phyloP scores from a whole-genome alignment of 2,888 invertebrate genomes.

The Sesia bembeciformis region DNA sequence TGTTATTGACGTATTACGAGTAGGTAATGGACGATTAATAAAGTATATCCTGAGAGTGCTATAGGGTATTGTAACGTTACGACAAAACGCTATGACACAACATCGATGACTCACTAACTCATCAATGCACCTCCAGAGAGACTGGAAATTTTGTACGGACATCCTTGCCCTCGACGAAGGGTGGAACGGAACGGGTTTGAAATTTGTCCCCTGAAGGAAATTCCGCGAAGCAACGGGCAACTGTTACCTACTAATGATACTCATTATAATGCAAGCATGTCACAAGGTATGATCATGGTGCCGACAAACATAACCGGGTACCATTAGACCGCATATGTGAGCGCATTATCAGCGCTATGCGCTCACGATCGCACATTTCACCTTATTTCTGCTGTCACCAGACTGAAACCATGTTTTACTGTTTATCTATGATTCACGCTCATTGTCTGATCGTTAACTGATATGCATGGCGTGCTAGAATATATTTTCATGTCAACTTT shows the following conservation, averaged over 20 bases:
- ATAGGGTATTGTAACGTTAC: too few species aligned
- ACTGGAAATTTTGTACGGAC: slow-evolving; percentile 10
- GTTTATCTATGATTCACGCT: slow-evolving; percentile 23
- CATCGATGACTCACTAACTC: slow-evolving; percentile 1
- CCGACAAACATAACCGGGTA: slow-evolving; percentile 15
- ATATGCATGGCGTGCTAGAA: not conserved
- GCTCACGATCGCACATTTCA: slow-evolving; percentile 26
- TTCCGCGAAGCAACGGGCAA: not conserved
- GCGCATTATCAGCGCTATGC: slow-evolving; percentile 21
- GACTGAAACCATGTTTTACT: slow-evolving; percentile 17
- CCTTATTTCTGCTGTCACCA: slow-evolving; percentile 35
- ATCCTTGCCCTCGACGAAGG: not conserved
- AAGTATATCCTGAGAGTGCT: too few species aligned
- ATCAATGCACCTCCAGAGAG: slow-evolving; percentile 12
- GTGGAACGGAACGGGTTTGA: not conserved
- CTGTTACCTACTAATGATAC: slow-evolving; percentile 9
- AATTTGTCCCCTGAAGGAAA: not conserved
- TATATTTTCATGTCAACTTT: too few species aligned
- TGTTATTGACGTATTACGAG: too few species aligned
- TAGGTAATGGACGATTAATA: too few species aligned
- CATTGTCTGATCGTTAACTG: not conserved
- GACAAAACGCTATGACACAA: slow-evolving; percentile 9
- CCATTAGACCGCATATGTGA: slow-evolving; percentile 37
- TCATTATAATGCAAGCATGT: slow-evolving; percentile 21
- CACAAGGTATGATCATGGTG: slow-evolving; percentile 16